These are phyloP conservation scores for Dryadula phaetusa DNA, from an alignment of 2,888 invertebrate species.

Conservation along the genomic window DNA sequence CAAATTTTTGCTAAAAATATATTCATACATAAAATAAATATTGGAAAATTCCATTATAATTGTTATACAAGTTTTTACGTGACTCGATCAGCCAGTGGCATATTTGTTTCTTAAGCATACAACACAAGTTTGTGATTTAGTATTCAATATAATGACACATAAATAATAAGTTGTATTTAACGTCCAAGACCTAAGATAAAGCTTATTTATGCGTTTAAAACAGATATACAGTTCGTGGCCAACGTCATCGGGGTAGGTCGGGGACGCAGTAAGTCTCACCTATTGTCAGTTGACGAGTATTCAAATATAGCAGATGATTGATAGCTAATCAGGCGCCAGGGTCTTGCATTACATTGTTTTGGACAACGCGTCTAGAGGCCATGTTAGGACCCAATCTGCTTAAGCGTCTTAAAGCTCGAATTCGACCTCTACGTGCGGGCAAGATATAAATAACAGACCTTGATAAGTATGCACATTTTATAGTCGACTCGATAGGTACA, in stretches of 20 bases:
- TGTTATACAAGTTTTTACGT: not conserved
- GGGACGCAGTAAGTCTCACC: conserved; percentile 59
- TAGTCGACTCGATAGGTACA: conserved; percentile 45
- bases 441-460: conserved; percentile 52
- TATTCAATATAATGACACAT: conserved; percentile 50
- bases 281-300: conserved; percentile 53
- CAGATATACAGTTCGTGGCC: conserved; percentile 69
- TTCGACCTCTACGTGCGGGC: conserved; percentile 51
- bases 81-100: not conserved
- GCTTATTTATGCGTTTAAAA: conserved; percentile 74
- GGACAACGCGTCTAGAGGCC: conserved; percentile 54
- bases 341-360: conserved; percentile 60
- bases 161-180: conserved; percentile 60
- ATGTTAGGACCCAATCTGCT: conserved; percentile 50
- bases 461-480: conserved; percentile 49
- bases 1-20: not conserved
- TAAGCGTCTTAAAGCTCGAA: conserved; percentile 48
- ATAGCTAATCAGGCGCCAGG: conserved; percentile 52
- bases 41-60: not conserved
- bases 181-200: conserved; percentile 57
- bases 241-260: conserved; percentile 76
- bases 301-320: conserved; percentile 61
- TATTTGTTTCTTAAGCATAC: not conserved
- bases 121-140: conserved; percentile 22
- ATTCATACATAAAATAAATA: not conserved